Conservation (phyloP, 2,797 vertebrate genomes). For the Euthynnus affinis region DNA sequence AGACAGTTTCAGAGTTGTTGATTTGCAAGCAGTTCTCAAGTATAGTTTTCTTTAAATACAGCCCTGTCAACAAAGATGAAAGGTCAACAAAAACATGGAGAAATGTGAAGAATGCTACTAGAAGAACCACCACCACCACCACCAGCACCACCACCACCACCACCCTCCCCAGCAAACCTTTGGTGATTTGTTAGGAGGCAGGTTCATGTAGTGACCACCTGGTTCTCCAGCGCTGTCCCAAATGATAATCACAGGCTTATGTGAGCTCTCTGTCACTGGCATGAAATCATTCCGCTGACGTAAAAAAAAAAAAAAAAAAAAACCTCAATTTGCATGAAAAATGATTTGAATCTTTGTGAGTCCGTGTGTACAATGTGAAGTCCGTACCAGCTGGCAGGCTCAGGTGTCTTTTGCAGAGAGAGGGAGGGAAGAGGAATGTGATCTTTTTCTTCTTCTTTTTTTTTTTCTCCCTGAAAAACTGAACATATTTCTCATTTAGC, state of each 20-base stretch:
- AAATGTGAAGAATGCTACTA: neutral
- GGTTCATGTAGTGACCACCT: conserved; percentile 19
- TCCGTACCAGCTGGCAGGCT: conserved; percentile 26
- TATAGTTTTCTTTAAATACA: conserved; percentile 24
- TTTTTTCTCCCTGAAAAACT: neutral
- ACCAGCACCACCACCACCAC: too few relatives aligned
- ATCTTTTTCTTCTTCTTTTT: neutral
- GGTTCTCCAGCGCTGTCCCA: neutral
- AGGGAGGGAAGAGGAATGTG: conserved; percentile 13
- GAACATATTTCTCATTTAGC: conserved; percentile 50
- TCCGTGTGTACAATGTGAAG: neutral
- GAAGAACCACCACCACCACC: neutral
- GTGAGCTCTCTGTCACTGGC: neutral
- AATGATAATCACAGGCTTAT: conserved; percentile 32
- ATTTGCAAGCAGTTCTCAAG: conserved; percentile 12
- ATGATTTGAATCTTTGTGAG: conserved; percentile 41
- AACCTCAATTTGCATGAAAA: conserved; percentile 43
- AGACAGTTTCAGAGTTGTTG: conserved; percentile 27
- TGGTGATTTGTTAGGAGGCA: neutral
- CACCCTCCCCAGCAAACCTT: neutral
- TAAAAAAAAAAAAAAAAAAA: neutral
- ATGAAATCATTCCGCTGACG: neutral
- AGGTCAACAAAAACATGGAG: conserved; percentile 18
- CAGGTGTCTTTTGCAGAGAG: conserved; percentile 22
- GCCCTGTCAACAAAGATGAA: conserved; percentile 22